Base-by-base conservation (phyloP, 1,140 invertebrate species). In the Cherax destructor region DNA sequence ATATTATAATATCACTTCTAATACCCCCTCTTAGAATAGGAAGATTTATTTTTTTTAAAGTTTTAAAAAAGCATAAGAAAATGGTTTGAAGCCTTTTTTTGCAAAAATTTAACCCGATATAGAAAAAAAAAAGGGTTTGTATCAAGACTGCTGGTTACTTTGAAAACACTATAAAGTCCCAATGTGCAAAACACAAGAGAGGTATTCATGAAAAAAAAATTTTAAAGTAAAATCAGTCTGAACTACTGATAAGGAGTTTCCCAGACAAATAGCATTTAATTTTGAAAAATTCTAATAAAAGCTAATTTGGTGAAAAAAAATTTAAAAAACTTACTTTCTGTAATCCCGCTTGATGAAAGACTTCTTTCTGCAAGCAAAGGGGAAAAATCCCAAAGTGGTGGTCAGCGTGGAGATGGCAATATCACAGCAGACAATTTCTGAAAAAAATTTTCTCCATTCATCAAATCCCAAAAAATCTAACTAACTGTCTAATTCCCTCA, bases 391-490 rank as follows among this genome's bases (percentile, higher is more conserved):
- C 98, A 93, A 99, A 96, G 94, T 99, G 98, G 95, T 99, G 99
- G 95, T 99, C 99, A 5, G 98, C 98, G 94, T 99, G 98, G 79
- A 98, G 94, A 95, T 99, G 99, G 13, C 98, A 18, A 99, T 95
- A 94, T 97, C 79, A 99, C 95, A 0, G 96, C 97, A 81, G 94
- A 94, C 16, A 99, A 94, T 11, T 96, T 96, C 6, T 94, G 94
- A n/a, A n/a, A 4, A 99, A 94, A 88, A 98, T 95, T 10, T 95
- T 86, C 72, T 96, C 94, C 1, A 94, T 89, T 95, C 94, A 18
- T 96, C 94, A 6, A 94, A 94, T 4, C n/a, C 98, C 98, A 95
- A 96, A 99, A 94, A 98, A 97, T 41, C 97, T 95, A 47, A 97
- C 95, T 78, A 99, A 94, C 95, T 99, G 99, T 0, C 96, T 96